Percentiles rank a stretch among this genome's conserved stretches.
These are phyloP conservation scores for Crepidodera aurea DNA, from an alignment of 2,888 invertebrate species.

Conservation along the genomic window DNA sequence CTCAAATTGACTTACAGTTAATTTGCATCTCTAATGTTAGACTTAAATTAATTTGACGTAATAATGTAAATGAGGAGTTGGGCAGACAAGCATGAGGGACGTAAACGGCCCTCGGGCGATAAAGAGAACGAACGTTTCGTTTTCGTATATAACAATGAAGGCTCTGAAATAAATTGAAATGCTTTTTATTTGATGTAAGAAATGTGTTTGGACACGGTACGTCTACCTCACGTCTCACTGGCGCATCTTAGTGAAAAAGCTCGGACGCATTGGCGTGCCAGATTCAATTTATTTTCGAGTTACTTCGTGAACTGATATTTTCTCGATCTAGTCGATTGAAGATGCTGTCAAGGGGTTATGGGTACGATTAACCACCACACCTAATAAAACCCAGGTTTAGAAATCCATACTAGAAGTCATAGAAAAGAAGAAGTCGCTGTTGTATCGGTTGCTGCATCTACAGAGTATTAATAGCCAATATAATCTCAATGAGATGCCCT, in stretches of 20 bases:
- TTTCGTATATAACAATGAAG: constrained; percentile 45
- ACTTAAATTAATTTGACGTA: constrained; percentile 54
- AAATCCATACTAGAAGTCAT: no score
- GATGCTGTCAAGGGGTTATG: no score
- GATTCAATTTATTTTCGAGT: background rate
- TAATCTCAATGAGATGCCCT: no score
- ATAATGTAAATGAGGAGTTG: constrained; percentile 51
- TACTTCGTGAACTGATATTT: no score
- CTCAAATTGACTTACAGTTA: constrained; percentile 52
- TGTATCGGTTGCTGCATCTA: no score
- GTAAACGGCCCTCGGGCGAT: constrained; percentile 15
- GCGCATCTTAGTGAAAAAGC: constrained; percentile 3
- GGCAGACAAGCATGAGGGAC: constrained; percentile 10
- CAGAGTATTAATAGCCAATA: no score
- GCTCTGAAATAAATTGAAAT: constrained; percentile 43
- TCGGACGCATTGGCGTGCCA: background rate
- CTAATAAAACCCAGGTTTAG: no score
- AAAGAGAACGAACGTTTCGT: constrained; percentile 43
- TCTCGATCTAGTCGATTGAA: no score
- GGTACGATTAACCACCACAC: no score
- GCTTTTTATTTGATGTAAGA: constrained; percentile 40
- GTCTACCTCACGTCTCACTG: constrained; percentile 33
- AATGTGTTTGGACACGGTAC: constrained; percentile 34
- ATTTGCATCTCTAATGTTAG: constrained; percentile 53
- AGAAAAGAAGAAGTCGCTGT: no score